These are phyloP conservation scores for Craseonycteris thonglongyai DNA, from an alignment of 2,113 vertebrate species.

Conservation along the genomic window DNA sequence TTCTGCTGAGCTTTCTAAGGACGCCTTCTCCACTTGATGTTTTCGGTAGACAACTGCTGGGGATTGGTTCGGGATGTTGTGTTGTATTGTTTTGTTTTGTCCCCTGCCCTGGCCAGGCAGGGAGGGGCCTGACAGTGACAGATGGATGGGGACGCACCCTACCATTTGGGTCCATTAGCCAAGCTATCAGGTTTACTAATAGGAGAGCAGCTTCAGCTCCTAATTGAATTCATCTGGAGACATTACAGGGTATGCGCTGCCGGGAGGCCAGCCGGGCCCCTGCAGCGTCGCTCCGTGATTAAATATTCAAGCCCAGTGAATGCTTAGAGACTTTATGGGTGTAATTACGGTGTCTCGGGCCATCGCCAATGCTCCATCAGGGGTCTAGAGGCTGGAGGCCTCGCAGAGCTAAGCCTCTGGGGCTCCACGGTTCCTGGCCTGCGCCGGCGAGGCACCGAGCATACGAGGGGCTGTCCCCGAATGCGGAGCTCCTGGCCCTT, in stretches of 20 bases:
- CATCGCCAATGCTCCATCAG: slow-evolving; percentile 38
- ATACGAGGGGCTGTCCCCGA: not conserved
- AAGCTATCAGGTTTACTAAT: slow-evolving; percentile 25
- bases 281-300: slow-evolving; percentile 26
- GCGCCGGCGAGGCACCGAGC: not conserved
- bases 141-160: slow-evolving; percentile 50
- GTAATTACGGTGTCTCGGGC: slow-evolving; percentile 52
- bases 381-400: not conserved
- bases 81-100: not conserved
- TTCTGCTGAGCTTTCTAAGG: not conserved
- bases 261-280: not conserved
- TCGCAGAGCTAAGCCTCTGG: not conserved
- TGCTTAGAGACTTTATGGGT: slow-evolving; percentile 32
- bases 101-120: not conserved
- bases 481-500: rapidly evolving
- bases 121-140: slow-evolving; percentile 28
- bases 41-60: not conserved
- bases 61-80: not conserved
- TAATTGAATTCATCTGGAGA: slow-evolving; percentile 52
- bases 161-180: slow-evolving; percentile 58
- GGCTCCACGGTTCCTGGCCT: not conserved
- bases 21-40: rapidly evolving
- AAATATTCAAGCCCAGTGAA: slow-evolving; percentile 60
- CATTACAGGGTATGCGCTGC: slow-evolving; percentile 25
- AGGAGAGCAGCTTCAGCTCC: not conserved